Base-by-base conservation (phyloP, 2,797 vertebrate genomes). In the Masticophis lateralis region DNA sequence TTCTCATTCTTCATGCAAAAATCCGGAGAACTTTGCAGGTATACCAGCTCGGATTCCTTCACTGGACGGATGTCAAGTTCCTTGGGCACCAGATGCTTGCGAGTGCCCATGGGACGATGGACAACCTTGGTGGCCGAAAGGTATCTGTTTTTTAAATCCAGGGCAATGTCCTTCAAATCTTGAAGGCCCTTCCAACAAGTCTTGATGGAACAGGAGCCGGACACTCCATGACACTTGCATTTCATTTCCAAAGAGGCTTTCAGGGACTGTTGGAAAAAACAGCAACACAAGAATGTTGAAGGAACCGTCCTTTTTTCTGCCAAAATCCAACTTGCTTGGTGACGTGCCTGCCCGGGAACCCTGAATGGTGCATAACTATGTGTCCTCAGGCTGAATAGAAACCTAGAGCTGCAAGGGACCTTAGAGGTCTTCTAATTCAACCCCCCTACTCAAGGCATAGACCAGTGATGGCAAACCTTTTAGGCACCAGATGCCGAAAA, bases 171-270 rank as follows among this genome's bases (percentile, higher is more conserved):
- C 90, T 97, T 98, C 74, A 99, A 98, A 94, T 99, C 99, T 95
- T 99, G 99, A 88, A 99, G 98, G 92, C 99, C 99, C 97, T 98
- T 98, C 99, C 99, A 99, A 97, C 99, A 99, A 92, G 99, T 99
- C 96, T 99, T 98, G 96, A 99, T 99, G 63, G 99, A 99, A 97
- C 99, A 99, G 95, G 99, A 99, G 91, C 99, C 99, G 0, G 99
- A 99, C 5, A 99, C 99, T 1, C 99, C 99, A 0, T 99, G 99
- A 96, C 99, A 99, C 93, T 99, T 99, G 97, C 99, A 99, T 97
- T 99, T 99, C 98, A 99, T 98, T 96, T 99, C 99, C 96, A 99
- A 95, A 12, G 99, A 99, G 4, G 98, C 98, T 92, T 97, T 98
- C 95, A 99, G 97, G 89, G 97, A 99, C 99, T 99, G 96, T 32